These are phyloP conservation scores for Pseudopodoces humilis DNA, from an alignment of 2,113 vertebrate species.

Conservation along the genomic window DNA sequence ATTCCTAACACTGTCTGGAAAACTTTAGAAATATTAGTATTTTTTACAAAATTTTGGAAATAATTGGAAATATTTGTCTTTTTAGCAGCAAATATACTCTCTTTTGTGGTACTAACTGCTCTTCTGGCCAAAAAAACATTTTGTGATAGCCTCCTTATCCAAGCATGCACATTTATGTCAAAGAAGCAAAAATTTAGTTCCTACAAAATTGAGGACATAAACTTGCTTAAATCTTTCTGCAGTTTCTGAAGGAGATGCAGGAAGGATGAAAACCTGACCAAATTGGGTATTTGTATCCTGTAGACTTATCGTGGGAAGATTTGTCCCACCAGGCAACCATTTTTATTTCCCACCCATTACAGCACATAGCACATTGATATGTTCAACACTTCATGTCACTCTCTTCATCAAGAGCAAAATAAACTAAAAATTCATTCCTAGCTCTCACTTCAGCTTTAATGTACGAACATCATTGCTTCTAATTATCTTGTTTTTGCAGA, in stretches of 20 bases:
- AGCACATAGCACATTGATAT: background rate
- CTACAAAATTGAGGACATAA: background rate
- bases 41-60: background rate
- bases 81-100: background rate
- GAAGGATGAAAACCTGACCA: background rate
- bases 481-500: background rate
- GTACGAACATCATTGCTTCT: background rate
- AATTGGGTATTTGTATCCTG: background rate
- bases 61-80: background rate
- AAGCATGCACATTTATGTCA: background rate
- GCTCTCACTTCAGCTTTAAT: background rate
- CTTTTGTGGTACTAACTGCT: background rate
- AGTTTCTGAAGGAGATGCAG: background rate
- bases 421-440: background rate
- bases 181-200: background rate
- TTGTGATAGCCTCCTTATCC: background rate
- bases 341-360: fast-evolving
- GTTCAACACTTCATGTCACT: background rate
- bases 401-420: background rate
- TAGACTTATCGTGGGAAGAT: background rate
- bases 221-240: background rate
- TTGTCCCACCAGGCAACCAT: background rate
- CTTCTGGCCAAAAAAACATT: background rate
- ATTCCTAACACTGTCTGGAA: background rate
- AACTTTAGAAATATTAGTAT: background rate